These are phyloP conservation scores for Danionella cerebrum DNA, from an alignment of 2,113 vertebrate genomes.

Conservation along the genomic window DNA sequence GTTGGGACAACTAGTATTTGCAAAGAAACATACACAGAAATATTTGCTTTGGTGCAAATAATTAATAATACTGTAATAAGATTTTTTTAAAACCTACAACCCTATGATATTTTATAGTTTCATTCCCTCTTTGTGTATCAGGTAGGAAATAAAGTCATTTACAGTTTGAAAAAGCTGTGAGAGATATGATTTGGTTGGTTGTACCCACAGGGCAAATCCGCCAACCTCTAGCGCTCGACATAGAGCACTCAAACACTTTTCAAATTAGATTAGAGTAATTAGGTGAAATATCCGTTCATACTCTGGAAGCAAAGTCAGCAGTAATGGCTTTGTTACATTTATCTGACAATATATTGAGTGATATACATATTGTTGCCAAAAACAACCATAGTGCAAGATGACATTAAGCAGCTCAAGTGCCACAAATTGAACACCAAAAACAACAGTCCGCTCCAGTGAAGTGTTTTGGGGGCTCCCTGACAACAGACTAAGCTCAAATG, in stretches of 20 bases:
- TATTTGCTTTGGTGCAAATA: no score
- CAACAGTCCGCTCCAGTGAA: not conserved
- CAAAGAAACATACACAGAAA: no score
- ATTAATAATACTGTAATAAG: no score
- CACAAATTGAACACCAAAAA: not conserved
- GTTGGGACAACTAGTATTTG: no score
- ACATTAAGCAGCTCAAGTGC: not conserved
- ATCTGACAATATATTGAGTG: not conserved
- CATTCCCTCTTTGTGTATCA: slow-evolving; percentile 6
- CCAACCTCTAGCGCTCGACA: not conserved
- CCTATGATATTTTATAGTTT: slow-evolving; percentile 11
- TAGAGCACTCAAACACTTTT: not conserved
- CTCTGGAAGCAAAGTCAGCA: not conserved
- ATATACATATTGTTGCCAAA: not conserved
- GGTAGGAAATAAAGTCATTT: slow-evolving; percentile 16
- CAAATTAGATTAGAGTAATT: not conserved
- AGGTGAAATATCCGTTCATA: not conserved
- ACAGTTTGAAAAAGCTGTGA: slow-evolving; percentile 8
- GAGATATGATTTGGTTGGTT: not conserved
- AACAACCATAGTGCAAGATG: not conserved
- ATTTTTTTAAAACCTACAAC: no score
- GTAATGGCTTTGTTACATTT: not conserved
- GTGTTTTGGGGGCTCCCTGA: not conserved
- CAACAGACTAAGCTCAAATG: not conserved
- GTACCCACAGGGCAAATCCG: not conserved